phyloP scores from a whole-genome alignment of 1,140 invertebrate species.

The Drosophila miranda region DNA sequence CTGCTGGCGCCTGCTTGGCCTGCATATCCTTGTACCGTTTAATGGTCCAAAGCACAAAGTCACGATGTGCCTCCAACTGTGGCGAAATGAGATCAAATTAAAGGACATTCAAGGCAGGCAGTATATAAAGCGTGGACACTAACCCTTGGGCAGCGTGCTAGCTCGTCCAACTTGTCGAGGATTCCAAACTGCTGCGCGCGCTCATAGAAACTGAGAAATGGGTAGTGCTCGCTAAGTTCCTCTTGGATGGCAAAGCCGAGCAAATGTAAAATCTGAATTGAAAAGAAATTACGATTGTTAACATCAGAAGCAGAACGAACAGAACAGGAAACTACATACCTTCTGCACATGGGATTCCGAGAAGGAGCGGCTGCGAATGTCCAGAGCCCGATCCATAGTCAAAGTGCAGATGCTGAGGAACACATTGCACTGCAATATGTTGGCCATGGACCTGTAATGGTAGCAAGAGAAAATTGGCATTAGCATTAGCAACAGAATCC shows the following conservation, averaged over 20 bases:
- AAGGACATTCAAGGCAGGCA: not conserved
- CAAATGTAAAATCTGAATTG: conserved; percentile 86
- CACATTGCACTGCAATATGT: conserved; percentile 95
- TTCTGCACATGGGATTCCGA: conserved; percentile 96
- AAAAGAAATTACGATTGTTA: not conserved
- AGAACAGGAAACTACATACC: conserved; percentile 64
- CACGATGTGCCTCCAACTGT: conserved; percentile 92
- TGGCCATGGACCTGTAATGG: conserved; percentile 86
- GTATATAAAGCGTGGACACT: conserved; percentile 7
- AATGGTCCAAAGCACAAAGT: conserved; percentile 93
- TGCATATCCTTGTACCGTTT: conserved; percentile 87
- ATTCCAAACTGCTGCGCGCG: conserved; percentile 88
- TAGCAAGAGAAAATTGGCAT: not conserved
- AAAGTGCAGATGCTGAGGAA: conserved; percentile 93
- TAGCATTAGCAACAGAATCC: not conserved
- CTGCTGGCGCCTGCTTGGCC: conserved; percentile 49
- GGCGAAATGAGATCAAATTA: not conserved
- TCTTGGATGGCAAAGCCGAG: conserved; percentile 97
- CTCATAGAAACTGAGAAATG: conserved; percentile 90
- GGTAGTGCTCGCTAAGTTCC: conserved; percentile 90
- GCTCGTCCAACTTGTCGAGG: conserved; percentile 87
- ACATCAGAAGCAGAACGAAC: too few species aligned
- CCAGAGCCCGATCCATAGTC: conserved; percentile 88
- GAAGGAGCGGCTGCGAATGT: conserved; percentile 90
- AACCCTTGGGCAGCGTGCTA: conserved; percentile 86